Conservation (phyloP, 2,113 vertebrate species). For the Tretioscincus oriximinensis region DNA sequence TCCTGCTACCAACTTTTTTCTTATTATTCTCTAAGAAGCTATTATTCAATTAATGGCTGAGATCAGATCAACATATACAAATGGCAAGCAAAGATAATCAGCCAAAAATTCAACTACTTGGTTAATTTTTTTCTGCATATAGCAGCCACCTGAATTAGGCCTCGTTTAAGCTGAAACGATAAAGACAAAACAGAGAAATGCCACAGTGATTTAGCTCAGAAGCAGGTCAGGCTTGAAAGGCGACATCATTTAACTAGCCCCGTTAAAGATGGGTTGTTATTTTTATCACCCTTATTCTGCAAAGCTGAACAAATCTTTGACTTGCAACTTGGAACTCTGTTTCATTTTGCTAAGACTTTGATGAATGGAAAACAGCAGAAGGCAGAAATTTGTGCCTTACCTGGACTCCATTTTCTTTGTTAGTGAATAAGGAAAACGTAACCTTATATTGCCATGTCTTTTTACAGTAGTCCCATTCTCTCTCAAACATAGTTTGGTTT, state of each 20-base stretch:
- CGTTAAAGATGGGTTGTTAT: background rate
- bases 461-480: too few species aligned
- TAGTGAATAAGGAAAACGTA: background rate
- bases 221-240: background rate
- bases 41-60: too few species aligned
- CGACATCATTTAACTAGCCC: background rate
- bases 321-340: background rate
- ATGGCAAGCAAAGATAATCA: too few species aligned
- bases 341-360: background rate
- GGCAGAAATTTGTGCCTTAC: background rate
- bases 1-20: too few species aligned
- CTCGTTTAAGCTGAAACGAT: too few species aligned
- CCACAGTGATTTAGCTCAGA: background rate
- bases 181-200: background rate
- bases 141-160: too few species aligned
- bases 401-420: slow-evolving; percentile 4
- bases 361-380: background rate
- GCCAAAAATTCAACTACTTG: too few species aligned
- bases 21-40: too few species aligned
- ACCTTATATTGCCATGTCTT: too few species aligned
- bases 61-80: too few species aligned
- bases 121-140: too few species aligned
- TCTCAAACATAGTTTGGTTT: background rate
- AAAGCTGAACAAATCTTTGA: background rate
- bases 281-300: background rate